Base-by-base conservation (phyloP, 2,113 vertebrate species). In the Caretta caretta region DNA sequence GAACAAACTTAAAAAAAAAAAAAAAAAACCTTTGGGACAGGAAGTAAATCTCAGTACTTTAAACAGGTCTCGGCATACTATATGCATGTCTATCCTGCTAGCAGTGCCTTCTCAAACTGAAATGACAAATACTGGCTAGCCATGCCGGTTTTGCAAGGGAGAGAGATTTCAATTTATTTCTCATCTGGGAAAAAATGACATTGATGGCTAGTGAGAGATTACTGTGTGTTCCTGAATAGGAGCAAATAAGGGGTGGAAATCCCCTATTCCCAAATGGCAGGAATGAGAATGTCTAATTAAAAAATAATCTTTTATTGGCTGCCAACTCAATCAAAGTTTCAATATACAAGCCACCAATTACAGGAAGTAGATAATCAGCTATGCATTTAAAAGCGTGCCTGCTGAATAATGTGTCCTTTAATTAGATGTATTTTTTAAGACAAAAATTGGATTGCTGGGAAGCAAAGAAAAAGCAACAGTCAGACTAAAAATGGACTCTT, bases 241-340 rank as follows among this genome's bases (percentile, higher is more conserved):
- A 90, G 88, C 80, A 84, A 75, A 92, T 5, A 83, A 42, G 91
- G 94, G 88, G 93, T 94, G 96, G 95, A 92, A 88, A 96, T 91
- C 94, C 89, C 83, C 89, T 93, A 93, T 97, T 97, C 97, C 96
- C 97, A 97, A 96, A 96, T 94, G 95, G 90, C 76, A 89, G 90
- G 83, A 88, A 95, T 95, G 96, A 97, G 92, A 97, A 97, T 96
- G 96, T 97, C 97, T 97, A 98, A 98, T 98, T 98, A 97, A 98
- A 97, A 97, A 98, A 97, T 96, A 97, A 98, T 97, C 93, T 97
- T 96, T 98, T 97, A 96, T 97, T 97, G 96, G 96, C 97, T 98
- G 96, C 96, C 97, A 98, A 96, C 92, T 98, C 97, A 95, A 97
- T 98, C 96, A 96, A 96, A 97, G 89, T 97, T 97, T 95, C 97